Evolutionary conservation across 2,888 invertebrate species (phyloP).

Genomic region (Agonopterix heracliana): DNA sequence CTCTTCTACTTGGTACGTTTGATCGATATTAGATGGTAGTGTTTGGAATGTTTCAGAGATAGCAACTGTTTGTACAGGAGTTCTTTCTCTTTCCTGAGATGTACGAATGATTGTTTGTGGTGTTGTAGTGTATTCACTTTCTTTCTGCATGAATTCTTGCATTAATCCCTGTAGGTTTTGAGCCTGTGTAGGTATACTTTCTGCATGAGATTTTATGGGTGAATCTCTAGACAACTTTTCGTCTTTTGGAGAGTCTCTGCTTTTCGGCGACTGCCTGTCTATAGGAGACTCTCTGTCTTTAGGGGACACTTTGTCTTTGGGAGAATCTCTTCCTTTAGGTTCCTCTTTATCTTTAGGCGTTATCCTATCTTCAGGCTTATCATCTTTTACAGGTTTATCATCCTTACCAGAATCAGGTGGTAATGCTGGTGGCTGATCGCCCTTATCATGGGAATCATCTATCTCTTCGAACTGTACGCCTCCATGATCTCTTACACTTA

Average conservation of each 20-base stretch:
- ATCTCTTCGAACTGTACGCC: constrained; percentile 56
- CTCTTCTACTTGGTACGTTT: constrained; percentile 36
- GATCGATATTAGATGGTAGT: constrained; percentile 22
- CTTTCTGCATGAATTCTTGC: constrained; percentile 43
- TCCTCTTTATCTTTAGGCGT: constrained; percentile 13
- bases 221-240: no score
- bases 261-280: neutral
- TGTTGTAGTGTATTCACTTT: constrained; percentile 24
- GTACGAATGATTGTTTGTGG: constrained; percentile 18
- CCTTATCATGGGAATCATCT: constrained; percentile 36
- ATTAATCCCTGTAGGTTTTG: constrained; percentile 31
- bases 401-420: constrained; percentile 24
- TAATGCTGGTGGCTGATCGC: constrained; percentile 26
- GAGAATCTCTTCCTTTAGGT: constrained; percentile 13
- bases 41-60: constrained; percentile 28
- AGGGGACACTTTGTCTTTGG: constrained; percentile 10
- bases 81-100: constrained; percentile 26
- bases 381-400: constrained; percentile 11
- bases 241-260: constrained; percentile 5
- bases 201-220: neutral
- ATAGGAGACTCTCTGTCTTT: constrained; percentile 2
- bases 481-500: constrained; percentile 78
- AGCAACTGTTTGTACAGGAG: constrained; percentile 27
- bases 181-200: constrained; percentile 14
- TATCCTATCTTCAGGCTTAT: neutral